Conservation (phyloP, 2,797 vertebrate species). For the Paratrypauchen microcephalus region DNA sequence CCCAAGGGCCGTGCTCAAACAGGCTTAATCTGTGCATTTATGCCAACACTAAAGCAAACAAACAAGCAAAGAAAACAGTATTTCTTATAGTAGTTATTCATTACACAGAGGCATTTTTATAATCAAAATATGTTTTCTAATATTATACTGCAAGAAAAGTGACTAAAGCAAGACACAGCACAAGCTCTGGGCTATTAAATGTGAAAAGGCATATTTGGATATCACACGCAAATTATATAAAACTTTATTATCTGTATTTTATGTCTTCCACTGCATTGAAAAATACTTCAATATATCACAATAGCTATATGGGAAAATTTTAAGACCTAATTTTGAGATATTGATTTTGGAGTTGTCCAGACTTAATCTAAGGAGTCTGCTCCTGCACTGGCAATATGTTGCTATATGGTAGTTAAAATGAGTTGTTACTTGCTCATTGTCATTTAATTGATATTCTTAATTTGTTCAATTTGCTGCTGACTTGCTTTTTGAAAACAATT, state of each 20-base stretch:
- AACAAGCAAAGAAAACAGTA: background rate
- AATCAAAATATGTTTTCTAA: background rate
- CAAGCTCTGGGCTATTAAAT: no score
- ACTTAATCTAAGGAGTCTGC: no score
- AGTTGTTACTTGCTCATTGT: no score
- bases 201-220: background rate
- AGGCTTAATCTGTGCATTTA: constrained; percentile 19
- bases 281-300: background rate
- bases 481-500: no score
- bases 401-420: no score
- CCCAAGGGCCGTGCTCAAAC: constrained; percentile 22
- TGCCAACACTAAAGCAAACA: constrained; percentile 12
- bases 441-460: no score
- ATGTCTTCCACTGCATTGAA: no score
- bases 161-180: background rate
- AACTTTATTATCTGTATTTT: background rate
- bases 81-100: background rate
- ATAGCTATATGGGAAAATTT: no score
- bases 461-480: no score
- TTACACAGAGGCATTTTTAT: background rate
- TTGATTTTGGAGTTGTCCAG: no score
- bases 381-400: no score
- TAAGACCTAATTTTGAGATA: no score
- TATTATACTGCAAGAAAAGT: background rate
- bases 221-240: background rate